Conservation (phyloP, 2,797 vertebrate species). For the Neosilurus mollespiculum region DNA sequence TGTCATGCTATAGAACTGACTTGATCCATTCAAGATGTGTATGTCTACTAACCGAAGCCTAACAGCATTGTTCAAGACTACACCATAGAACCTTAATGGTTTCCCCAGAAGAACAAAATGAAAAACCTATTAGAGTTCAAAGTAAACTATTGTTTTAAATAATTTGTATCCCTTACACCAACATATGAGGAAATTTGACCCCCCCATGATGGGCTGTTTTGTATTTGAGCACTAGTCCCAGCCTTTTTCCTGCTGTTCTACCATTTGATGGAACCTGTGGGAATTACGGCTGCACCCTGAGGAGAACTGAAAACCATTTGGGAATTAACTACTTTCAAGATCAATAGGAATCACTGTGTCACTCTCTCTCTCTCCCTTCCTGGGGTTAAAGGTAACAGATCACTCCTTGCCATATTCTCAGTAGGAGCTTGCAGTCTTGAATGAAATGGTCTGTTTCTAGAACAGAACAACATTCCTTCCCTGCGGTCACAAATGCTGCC, state of each 20-base stretch:
- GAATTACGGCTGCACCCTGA: constrained; percentile 52
- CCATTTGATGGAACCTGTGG: constrained; percentile 44
- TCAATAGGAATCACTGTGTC: constrained; percentile 46
- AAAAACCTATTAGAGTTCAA: background rate
- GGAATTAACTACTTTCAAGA: constrained; percentile 53
- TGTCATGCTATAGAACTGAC: no score
- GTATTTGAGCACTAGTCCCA: constrained; percentile 28
- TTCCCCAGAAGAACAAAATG: background rate
- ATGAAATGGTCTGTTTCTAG: constrained; percentile 53
- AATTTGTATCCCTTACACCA: background rate
- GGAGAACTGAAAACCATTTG: constrained; percentile 47
- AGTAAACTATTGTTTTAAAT: background rate
- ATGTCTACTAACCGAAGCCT: no score
- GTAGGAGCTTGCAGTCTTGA: constrained; percentile 45
- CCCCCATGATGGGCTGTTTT: background rate
- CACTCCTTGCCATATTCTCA: constrained; percentile 60
- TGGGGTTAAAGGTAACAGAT: constrained; percentile 60
- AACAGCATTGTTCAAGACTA: no score
- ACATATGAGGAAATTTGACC: background rate
- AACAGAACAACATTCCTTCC: constrained; percentile 51
- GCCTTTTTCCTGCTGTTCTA: constrained; percentile 27
- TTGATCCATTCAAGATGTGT: no score
- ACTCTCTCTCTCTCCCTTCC: background rate
- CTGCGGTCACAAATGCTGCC: constrained; percentile 60
- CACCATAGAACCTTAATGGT: no score